These are phyloP conservation scores for Rhopilema esculentum DNA, from an alignment of 30 jellyfish, hydroid and myxozoan species.

Conservation along the genomic window DNA sequence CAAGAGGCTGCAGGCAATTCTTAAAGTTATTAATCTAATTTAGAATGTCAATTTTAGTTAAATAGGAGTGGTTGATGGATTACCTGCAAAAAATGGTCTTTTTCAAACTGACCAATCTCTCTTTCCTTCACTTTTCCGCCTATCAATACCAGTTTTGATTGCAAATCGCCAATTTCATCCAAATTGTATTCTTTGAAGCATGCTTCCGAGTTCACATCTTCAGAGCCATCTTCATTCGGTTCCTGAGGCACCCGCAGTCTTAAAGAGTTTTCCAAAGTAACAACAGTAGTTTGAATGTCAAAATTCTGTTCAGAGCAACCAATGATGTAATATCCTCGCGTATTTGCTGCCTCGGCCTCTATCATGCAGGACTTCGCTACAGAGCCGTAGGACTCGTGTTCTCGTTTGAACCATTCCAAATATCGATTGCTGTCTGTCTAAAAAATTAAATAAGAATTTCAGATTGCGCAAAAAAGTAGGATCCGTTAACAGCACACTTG, in stretches of 20 bases:
- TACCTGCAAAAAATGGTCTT: conserved; percentile 78
- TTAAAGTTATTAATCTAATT: too few relatives aligned
- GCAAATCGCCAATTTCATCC: conserved; percentile 75
- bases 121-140: conserved; percentile 61
- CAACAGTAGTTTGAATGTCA: conserved; percentile 19
- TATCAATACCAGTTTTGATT: conserved; percentile 72
- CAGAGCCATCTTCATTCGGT: conserved; percentile 8
- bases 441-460: not conserved
- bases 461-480: too few relatives aligned
- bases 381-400: conserved; percentile 77
- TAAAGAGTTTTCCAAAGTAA: conserved; percentile 25
- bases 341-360: conserved; percentile 80
- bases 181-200: conserved; percentile 32
- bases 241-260: conserved; percentile 39
- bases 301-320: conserved; percentile 29
- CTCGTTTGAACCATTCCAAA: conserved; percentile 80
- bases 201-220: conserved; percentile 2
- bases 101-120: conserved; percentile 52
- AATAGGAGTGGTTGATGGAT: too few relatives aligned
- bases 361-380: conserved; percentile 72
- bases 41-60: too few relatives aligned
- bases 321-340: conserved; percentile 62
- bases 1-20: too few relatives aligned
- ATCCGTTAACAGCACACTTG: too few relatives aligned
- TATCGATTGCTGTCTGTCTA: conserved; percentile 67